Evolutionary conservation across 2,113 vertebrate genomes (phyloP).

Genomic region (Dromiciops gliroides): DNA sequence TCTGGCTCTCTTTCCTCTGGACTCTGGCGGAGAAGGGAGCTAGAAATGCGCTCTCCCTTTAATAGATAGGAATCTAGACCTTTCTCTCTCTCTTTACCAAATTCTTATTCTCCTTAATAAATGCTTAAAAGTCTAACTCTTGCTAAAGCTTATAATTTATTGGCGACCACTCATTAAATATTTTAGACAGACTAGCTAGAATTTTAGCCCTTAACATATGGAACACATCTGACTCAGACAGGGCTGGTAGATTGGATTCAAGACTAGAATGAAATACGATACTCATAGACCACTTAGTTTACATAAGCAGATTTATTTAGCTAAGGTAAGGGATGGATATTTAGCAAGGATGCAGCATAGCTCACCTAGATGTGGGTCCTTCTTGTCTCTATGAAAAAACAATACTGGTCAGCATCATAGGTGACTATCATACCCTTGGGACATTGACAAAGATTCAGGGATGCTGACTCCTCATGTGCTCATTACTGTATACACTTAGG

Average conservation of each 20-base stretch:
- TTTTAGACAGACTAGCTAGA: too few relatives aligned
- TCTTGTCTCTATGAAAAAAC: background rate
- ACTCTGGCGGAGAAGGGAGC: too few relatives aligned
- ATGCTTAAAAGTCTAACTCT: too few relatives aligned
- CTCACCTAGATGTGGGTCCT: background rate
- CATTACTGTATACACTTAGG: background rate
- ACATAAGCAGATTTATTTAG: background rate
- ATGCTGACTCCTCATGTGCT: background rate
- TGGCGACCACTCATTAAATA: too few relatives aligned
- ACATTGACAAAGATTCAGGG: background rate
- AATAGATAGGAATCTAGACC: too few relatives aligned
- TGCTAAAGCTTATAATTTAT: too few relatives aligned
- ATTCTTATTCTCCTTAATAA: too few relatives aligned
- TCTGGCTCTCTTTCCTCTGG: too few relatives aligned
- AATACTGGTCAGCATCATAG: background rate
- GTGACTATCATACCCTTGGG: background rate
- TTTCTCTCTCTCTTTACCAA: too few relatives aligned
- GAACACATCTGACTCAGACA: background rate
- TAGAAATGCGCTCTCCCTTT: too few relatives aligned
- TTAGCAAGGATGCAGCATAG: background rate
- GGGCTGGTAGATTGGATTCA: background rate
- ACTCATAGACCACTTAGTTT: background rate
- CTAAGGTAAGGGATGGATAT: background rate
- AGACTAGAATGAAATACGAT: background rate
- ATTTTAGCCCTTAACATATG: too few relatives aligned